These are phyloP conservation scores for Hirudinaria manillensis DNA, from an alignment of 2,888 invertebrate species.

Conservation along the genomic window DNA sequence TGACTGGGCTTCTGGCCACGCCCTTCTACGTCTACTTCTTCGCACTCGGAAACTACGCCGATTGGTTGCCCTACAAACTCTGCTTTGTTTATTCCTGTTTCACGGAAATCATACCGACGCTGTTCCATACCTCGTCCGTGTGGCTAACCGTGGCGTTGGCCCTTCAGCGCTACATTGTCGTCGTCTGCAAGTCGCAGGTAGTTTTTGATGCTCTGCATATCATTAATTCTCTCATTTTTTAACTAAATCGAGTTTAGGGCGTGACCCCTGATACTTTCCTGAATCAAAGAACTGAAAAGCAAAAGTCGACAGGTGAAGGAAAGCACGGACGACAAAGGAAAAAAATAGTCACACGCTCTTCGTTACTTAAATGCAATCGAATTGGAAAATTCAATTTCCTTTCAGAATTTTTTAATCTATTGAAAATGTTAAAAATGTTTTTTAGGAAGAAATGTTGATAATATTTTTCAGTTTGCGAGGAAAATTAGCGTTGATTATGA, in stretches of 20 bases:
- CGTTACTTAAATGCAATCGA: too few relatives aligned
- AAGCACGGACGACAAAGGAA: too few relatives aligned
- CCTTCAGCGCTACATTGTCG: slow-evolving; percentile 83
- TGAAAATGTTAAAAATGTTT: too few relatives aligned
- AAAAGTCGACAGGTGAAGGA: too few relatives aligned
- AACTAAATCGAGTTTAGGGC: background rate
- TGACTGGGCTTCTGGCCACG: slow-evolving; percentile 63
- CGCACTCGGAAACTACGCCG: slow-evolving; percentile 79
- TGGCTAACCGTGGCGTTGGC: slow-evolving; percentile 38
- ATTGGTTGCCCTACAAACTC: slow-evolving; percentile 67
- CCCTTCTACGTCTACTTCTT: slow-evolving; percentile 80
- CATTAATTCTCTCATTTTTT: background rate
- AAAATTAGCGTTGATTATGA: too few relatives aligned
- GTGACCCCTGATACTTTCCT: background rate
- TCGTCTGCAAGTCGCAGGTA: slow-evolving; percentile 77
- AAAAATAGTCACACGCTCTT: too few relatives aligned
- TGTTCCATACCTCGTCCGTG: slow-evolving; percentile 39
- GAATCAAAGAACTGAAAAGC: background rate
- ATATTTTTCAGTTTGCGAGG: too few relatives aligned
- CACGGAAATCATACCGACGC: slow-evolving; percentile 48
- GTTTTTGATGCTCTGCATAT: background rate
- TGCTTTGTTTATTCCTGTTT: slow-evolving; percentile 67
- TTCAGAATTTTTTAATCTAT: too few relatives aligned
- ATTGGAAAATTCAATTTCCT: too few relatives aligned
- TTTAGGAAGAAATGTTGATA: too few relatives aligned